Evolutionary conservation across 2,888 invertebrate species (phyloP), one percentile per base, ranked within the genome.

Genomic region (Eucriotettix oculatus): DNA sequence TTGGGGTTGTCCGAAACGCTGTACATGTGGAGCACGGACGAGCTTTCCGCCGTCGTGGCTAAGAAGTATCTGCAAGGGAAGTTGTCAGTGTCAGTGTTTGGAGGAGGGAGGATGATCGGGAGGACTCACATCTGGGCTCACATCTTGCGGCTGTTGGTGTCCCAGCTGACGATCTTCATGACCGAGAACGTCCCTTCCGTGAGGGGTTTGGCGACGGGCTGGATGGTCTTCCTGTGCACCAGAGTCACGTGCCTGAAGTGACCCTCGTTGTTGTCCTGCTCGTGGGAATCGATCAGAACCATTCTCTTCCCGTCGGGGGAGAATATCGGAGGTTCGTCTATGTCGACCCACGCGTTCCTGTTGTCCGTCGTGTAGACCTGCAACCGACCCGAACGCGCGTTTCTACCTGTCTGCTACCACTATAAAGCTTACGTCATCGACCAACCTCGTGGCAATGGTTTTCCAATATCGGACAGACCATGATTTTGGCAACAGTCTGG

Each of bases 301-400:
- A 90, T 82, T 54, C 83, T 75, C 10, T 77, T 78, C 48, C 87
- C 89, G 64, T 82, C 79, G 41, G 76, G 74, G 64, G 84, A 86
- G 69, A 86, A 86, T 56, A 81, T 72, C 1, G 90, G 82, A 0
- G 87, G 78, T 44, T 82, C 81, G 68, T 87, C 87, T 52, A 84
- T 73, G 69, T 90, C 87, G 14, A 90, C 79, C 90, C 90, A 90
- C n/a, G 90, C 90, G 3, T 79, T 74, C 12, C 77, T 72, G 68
- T 86, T 84, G 1, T 71, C 71, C 14, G 82, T 73, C 64, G 69
- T 77, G 64, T 70, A 75, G 68, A 75, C 68, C 67, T 73, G 62
- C 40, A 16, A 29, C 10, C n/a, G 52, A 52, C 17, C 14, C n/a
- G n/a, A n/a, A n/a, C n/a, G n/a, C n/a, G n/a, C n/a, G n/a, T n/a